phyloP scores from a whole-genome alignment of 2,888 invertebrate genomes.

The Oeneis ivallda region DNA sequence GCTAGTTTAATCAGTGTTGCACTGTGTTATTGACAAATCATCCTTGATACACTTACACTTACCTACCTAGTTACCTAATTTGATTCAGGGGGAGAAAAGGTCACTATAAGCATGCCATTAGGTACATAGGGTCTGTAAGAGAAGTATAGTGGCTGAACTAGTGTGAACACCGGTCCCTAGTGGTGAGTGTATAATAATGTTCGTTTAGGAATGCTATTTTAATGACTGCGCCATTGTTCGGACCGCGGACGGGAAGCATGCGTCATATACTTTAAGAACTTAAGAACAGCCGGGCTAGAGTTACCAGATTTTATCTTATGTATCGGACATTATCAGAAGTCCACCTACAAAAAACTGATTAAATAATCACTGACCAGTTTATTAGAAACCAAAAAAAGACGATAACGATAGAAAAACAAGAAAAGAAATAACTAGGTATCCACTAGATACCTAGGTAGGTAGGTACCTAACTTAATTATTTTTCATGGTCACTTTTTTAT shows the following conservation, averaged over 20 bases:
- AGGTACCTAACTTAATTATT: too few relatives aligned
- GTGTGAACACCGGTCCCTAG: conserved; percentile 31
- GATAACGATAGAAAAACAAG: too few relatives aligned
- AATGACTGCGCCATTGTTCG: conserved; percentile 45
- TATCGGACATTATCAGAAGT: not conserved
- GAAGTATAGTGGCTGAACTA: conserved; percentile 27
- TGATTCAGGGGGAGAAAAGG: not conserved
- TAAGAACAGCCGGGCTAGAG: conserved; percentile 10
- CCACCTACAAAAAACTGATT: too few relatives aligned
- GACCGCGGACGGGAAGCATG: conserved; percentile 31
- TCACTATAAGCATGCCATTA: not conserved
- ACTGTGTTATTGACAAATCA: too few relatives aligned
- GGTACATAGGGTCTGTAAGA: not conserved
- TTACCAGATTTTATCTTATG: conserved; percentile 18
- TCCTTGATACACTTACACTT: too few relatives aligned
- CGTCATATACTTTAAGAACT: conserved; percentile 39
- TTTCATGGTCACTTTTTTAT: too few relatives aligned
- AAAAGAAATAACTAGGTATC: too few relatives aligned
- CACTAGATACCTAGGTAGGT: too few relatives aligned
- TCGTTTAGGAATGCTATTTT: conserved; percentile 49
- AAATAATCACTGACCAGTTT: too few relatives aligned
- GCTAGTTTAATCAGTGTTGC: too few relatives aligned
- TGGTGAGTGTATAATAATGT: conserved; percentile 40
- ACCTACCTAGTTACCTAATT: not conserved
- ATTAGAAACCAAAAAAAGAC: too few relatives aligned